These are phyloP conservation scores for Stenodema calcarata DNA, from an alignment of 2,888 invertebrate species.

Conservation along the genomic window DNA sequence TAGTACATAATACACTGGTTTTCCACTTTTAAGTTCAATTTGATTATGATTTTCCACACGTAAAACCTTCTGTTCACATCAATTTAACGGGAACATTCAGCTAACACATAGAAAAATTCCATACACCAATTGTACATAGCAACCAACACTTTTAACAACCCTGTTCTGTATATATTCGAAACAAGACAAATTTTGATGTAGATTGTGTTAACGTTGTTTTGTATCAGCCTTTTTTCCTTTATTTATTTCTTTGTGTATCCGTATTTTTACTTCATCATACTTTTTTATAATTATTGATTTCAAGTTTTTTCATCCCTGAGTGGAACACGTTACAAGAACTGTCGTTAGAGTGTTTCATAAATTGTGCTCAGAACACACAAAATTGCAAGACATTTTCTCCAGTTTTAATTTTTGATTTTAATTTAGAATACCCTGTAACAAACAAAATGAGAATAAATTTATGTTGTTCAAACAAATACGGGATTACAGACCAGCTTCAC, in stretches of 20 bases:
- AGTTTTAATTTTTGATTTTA: slow-evolving; percentile 5
- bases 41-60: background rate
- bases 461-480: background rate
- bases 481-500: background rate
- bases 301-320: slow-evolving; percentile 44
- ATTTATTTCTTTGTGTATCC: slow-evolving; percentile 16
- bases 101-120: background rate
- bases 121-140: slow-evolving; percentile 29
- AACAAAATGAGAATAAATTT: background rate
- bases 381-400: background rate
- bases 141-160: background rate
- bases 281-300: background rate
- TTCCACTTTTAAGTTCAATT: background rate
- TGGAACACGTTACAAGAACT: slow-evolving; percentile 40
- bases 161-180: slow-evolving; percentile 42
- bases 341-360: slow-evolving; percentile 19
- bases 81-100: background rate
- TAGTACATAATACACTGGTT: background rate
- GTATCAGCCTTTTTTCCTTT: slow-evolving; percentile 33
- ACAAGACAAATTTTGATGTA: slow-evolving; percentile 29
- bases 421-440: background rate
- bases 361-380: slow-evolving; percentile 42
- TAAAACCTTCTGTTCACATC: background rate
- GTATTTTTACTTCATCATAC: slow-evolving; percentile 2
- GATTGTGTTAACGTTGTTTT: slow-evolving; percentile 44